Evolutionary conservation across 2,888 invertebrate genomes (phyloP).

Genomic region (Melikaiella ostensackeni): DNA sequence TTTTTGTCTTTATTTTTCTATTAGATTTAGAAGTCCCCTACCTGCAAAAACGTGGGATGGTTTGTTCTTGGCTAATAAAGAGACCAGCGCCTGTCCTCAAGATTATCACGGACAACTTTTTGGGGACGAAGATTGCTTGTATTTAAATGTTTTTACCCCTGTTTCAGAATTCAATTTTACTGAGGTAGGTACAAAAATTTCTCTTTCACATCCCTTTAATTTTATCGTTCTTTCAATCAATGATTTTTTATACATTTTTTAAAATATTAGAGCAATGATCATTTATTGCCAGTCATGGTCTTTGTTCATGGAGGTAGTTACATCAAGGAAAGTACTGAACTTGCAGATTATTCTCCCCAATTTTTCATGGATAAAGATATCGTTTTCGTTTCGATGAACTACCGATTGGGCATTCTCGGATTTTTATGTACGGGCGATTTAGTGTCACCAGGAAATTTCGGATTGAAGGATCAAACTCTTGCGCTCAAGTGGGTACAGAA

Average conservation of each 20-base stretch:
- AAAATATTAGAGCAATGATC: neutral
- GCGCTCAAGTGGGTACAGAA: constrained; percentile 30
- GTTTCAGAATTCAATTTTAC: neutral
- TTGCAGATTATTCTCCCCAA: constrained; percentile 62
- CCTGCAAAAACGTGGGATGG: neutral
- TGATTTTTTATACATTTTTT: too few relatives aligned
- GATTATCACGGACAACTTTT: neutral
- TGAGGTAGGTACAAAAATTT: neutral
- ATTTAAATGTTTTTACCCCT: neutral
- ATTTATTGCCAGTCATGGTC: constrained; percentile 61
- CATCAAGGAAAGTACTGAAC: constrained; percentile 57
- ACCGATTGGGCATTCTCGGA: constrained; percentile 59
- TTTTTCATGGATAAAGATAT: constrained; percentile 62
- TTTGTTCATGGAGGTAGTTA: constrained; percentile 68
- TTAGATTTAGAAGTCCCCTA: neutral
- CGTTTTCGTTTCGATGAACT: constrained; percentile 51
- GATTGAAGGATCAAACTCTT: constrained; percentile 54
- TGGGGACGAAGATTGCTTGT: neutral
- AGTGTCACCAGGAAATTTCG: constrained; percentile 55
- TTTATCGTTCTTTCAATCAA: too few relatives aligned
- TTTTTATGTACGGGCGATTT: constrained; percentile 43
- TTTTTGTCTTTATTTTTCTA: too few relatives aligned
- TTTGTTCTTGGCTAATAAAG: neutral
- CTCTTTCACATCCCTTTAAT: too few relatives aligned
- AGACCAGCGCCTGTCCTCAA: neutral